Conservation (phyloP, 2,113 vertebrate genomes). For the Camelus bactrianus region DNA sequence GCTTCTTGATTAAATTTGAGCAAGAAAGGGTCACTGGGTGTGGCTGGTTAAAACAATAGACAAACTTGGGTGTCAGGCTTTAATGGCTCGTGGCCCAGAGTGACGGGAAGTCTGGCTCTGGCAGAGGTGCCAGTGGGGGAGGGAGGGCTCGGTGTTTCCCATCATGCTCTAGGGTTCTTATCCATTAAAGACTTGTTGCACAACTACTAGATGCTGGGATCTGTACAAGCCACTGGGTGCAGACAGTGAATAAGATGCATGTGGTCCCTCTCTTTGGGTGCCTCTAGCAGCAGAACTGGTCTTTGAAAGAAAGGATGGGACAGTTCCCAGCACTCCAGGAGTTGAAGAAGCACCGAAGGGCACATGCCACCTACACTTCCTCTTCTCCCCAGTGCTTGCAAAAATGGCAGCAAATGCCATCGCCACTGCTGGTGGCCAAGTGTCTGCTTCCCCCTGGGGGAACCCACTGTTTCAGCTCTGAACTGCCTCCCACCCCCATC, state of each 20-base stretch:
- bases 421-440: too few relatives aligned
- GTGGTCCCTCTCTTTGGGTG: rapidly evolving
- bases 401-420: not conserved
- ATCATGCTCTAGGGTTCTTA: not conserved
- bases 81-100: not conserved
- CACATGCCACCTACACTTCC: not conserved
- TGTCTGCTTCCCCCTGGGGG: not conserved
- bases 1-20: conserved; percentile 53
- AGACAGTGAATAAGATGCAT: not conserved
- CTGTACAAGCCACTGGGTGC: not conserved
- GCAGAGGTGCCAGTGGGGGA: not conserved
- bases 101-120: not conserved
- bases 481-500: not conserved
- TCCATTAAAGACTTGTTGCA: not conserved
- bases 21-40: conserved; percentile 17
- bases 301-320: not conserved
- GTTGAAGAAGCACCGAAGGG: not conserved
- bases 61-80: not conserved
- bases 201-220: not conserved
- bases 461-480: not conserved
- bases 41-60: not conserved
- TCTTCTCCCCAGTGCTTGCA: not conserved
- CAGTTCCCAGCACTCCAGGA: not conserved
- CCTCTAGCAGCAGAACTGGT: not conserved
- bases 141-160: not conserved